Conservation (phyloP, 1,140 invertebrate genomes). For the Argopecten irradians region DNA sequence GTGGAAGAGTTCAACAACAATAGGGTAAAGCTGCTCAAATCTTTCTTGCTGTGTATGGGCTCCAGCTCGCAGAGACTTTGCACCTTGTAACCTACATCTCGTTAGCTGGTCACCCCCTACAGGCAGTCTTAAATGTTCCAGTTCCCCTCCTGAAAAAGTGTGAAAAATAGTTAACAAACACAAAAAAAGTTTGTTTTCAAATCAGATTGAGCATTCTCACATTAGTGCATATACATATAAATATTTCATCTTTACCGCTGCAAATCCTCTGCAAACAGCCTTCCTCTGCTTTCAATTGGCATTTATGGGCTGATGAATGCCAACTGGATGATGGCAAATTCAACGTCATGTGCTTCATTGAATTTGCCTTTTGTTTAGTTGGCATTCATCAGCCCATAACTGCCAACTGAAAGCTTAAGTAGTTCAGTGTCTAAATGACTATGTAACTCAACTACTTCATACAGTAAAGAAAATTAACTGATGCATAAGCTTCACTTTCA, state of each 20-base stretch:
- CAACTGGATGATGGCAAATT: no score
- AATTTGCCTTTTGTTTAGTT: no score
- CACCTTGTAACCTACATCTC: conserved; percentile 24
- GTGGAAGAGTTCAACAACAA: conserved; percentile 16
- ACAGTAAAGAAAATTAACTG: no score
- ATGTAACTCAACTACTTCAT: no score
- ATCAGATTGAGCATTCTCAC: neutral
- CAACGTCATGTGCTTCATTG: no score
- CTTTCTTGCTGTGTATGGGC: neutral
- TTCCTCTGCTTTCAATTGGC: neutral
- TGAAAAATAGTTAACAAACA: no score
- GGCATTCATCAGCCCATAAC: no score
- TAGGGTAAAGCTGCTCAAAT: conserved; percentile 4
- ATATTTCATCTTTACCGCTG: neutral
- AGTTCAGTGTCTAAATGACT: neutral
- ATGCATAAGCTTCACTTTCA: no score
- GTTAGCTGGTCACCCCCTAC: conserved; percentile 24
- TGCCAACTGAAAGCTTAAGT: no score
- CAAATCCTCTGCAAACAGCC: neutral
- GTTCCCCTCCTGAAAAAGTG: neutral
- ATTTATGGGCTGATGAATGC: no score
- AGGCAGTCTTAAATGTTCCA: neutral
- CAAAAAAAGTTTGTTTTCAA: no score
- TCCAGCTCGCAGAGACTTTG: conserved; percentile 24
- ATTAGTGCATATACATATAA: neutral